Evolutionary conservation across 2,888 invertebrate genomes (phyloP).

Genomic region (Cryptocephalus moraei): DNA sequence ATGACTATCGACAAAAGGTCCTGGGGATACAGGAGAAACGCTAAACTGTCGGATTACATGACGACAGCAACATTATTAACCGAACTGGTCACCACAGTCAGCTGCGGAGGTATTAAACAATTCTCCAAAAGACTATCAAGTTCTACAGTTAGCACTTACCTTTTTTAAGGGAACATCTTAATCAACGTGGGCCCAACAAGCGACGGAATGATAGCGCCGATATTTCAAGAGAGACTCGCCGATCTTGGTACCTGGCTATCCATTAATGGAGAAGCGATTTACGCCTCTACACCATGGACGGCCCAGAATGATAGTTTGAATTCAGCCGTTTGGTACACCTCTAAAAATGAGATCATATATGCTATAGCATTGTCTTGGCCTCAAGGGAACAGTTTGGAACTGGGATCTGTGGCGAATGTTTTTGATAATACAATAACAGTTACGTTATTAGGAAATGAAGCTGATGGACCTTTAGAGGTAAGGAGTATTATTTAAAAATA

Average conservation of each 20-base stretch:
- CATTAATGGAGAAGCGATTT: slow-evolving; percentile 79
- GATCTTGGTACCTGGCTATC: slow-evolving; percentile 72
- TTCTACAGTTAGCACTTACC: background rate
- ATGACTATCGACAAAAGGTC: slow-evolving; percentile 81
- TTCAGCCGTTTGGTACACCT: slow-evolving; percentile 29
- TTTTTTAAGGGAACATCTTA: slow-evolving; percentile 56
- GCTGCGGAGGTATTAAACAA: slow-evolving; percentile 62
- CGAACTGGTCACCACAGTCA: slow-evolving; percentile 64
- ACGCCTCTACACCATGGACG: slow-evolving; percentile 65
- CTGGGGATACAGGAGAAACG: slow-evolving; percentile 77
- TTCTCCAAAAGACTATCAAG: too few species aligned
- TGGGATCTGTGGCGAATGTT: slow-evolving; percentile 32
- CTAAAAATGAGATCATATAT: slow-evolving; percentile 42
- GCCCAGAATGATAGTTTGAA: slow-evolving; percentile 73
- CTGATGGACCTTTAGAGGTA: slow-evolving; percentile 18
- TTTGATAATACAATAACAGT: slow-evolving; percentile 30
- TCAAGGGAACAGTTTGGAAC: slow-evolving; percentile 39
- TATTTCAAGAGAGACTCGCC: slow-evolving; percentile 75
- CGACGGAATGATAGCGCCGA: slow-evolving; percentile 74
- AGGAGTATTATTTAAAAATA: slow-evolving; percentile 16
- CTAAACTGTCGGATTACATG: slow-evolving; percentile 55
- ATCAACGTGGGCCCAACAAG: slow-evolving; percentile 85
- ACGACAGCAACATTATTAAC: slow-evolving; percentile 57
- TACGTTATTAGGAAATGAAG: slow-evolving; percentile 43
- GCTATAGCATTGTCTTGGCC: slow-evolving; percentile 67